Percentiles rank a stretch among this genome's conserved stretches.
phyloP scores from a whole-genome alignment of 2,797 vertebrate genomes.

The Galaxias olidus region DNA sequence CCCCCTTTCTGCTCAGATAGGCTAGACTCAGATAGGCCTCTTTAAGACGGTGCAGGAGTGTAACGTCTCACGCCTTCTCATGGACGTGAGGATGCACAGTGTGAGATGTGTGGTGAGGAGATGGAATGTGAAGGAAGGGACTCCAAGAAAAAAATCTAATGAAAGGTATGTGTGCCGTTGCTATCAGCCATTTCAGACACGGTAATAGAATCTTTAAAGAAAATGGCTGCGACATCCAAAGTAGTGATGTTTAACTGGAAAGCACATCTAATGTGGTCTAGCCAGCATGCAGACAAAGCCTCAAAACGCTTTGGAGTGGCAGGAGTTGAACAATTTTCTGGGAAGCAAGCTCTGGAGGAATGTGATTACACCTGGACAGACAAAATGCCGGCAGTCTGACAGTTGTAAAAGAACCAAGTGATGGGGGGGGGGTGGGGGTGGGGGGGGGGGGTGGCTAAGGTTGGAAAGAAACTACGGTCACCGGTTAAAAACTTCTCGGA shows the following conservation, averaged over 20 bases:
- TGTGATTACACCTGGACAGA: slow-evolving; percentile 41
- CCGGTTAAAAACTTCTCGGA: slow-evolving; percentile 22
- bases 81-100: not conserved
- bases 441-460: slow-evolving; percentile 31
- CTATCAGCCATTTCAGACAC: slow-evolving; percentile 54
- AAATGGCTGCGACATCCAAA: slow-evolving; percentile 60
- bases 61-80: too few relatives aligned
- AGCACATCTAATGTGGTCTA: too few relatives aligned
- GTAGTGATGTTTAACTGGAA: too few relatives aligned
- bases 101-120: slow-evolving; percentile 59
- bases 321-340: slow-evolving; percentile 14
- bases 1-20: slow-evolving; percentile 57
- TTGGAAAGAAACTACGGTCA: slow-evolving; percentile 30
- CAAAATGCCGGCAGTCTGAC: slow-evolving; percentile 27
- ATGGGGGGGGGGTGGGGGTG: too few relatives aligned
- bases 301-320: slow-evolving; percentile 12
- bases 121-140: slow-evolving; percentile 49
- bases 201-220: slow-evolving; percentile 51
- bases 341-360: slow-evolving; percentile 9
- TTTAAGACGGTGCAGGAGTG: slow-evolving; percentile 39
- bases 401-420: slow-evolving; percentile 18
- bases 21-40: slow-evolving; percentile 64
- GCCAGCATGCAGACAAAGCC: not conserved
- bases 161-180: slow-evolving; percentile 40
- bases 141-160: slow-evolving; percentile 17